Base-by-base conservation (phyloP, 2,113 vertebrate genomes). In the Neopipo cinnamomea region DNA sequence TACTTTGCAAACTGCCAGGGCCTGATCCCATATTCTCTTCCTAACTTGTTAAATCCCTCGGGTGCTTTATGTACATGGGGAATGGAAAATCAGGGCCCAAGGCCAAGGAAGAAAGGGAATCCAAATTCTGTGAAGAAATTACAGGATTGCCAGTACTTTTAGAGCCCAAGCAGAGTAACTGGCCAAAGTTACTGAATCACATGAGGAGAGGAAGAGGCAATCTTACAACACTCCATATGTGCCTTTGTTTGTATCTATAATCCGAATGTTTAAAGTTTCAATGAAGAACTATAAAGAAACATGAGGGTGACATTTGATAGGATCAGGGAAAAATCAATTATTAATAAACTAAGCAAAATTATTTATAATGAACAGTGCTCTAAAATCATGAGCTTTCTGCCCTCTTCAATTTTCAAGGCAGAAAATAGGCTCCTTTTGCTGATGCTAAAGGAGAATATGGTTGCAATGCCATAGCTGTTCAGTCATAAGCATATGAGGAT, bases 181-280 rank as follows among this genome's bases (percentile, higher is more conserved):
- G 25, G 22, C 13, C 20, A 31, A 41, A 84, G 30, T 33, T n/a
- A 52, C 19, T 55, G 74, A 67, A 71, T 27, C 15, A 11, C 1
- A 3, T 0, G 0, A 80, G 28, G 30, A 85, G 19, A 59, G 14
- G 30, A 71, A 84, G 25, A 81, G 4, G 7, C 20, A 67, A 8
- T 59, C 17, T 49, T 63, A 8, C 49, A 56, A 33, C 33, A 50
- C 24, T 52, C 7, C 2, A 1, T 25, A 3, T 49, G 49, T 91
- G 31, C 12, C 9, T 31, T 86, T 23, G 6, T 44, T 79, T 90
- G 37, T 65, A 6, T n/a, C 44, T 37, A 2, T 44, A 61, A 37
- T 37, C 41, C 68, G 41, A 67, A 46, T 73, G 9, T 31, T 62
- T 83, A 85, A 90, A 84, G 56, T 12, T 56, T 76, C 31, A 73